Percentiles rank a stretch among this genome's conserved stretches.
Evolutionary conservation across 1,140 invertebrate species (phyloP).

Genomic region (Vollenhovia emeryi): DNA sequence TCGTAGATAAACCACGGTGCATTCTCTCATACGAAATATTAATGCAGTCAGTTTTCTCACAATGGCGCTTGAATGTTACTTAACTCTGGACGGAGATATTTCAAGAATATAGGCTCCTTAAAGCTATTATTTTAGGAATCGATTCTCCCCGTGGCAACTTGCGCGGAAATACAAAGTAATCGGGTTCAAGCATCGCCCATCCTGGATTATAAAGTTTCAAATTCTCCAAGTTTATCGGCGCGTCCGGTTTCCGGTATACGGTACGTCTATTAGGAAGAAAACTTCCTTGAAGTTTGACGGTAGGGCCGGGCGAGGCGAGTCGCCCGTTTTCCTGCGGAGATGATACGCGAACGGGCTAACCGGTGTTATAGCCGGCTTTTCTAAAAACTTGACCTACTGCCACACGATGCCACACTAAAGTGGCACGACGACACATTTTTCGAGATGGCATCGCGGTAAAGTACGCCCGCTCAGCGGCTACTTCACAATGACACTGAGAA

Average conservation of each 20-base stretch:
- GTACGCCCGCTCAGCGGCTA: conserved; percentile 2
- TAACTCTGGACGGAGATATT: background rate
- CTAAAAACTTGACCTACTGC: conserved; percentile 43
- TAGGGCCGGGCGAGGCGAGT: background rate
- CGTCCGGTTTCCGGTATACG: conserved; percentile 10
- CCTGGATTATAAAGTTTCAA: conserved; percentile 45
- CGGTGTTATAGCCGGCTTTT: background rate
- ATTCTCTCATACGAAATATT: background rate
- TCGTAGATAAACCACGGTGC: background rate
- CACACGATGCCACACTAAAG: background rate
- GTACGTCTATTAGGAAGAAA: conserved; percentile 36
- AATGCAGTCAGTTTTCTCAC: background rate
- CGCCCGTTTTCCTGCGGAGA: background rate
- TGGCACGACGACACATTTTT: conserved; percentile 26
- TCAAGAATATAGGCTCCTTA: background rate
- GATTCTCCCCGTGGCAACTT: background rate
- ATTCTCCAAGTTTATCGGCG: conserved; percentile 47
- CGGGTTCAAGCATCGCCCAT: conserved; percentile 4
- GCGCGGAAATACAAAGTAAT: conserved; percentile 18
- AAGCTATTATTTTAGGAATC: background rate
- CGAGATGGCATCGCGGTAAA: conserved; percentile 4
- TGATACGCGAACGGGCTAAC: conserved; percentile 13
- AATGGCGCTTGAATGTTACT: background rate
- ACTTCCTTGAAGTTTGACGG: conserved; percentile 42
- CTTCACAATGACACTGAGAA: conserved; percentile 7